These are phyloP conservation scores for Tichodroma muraria DNA, from an alignment of 2,113 vertebrate species.

Conservation along the genomic window DNA sequence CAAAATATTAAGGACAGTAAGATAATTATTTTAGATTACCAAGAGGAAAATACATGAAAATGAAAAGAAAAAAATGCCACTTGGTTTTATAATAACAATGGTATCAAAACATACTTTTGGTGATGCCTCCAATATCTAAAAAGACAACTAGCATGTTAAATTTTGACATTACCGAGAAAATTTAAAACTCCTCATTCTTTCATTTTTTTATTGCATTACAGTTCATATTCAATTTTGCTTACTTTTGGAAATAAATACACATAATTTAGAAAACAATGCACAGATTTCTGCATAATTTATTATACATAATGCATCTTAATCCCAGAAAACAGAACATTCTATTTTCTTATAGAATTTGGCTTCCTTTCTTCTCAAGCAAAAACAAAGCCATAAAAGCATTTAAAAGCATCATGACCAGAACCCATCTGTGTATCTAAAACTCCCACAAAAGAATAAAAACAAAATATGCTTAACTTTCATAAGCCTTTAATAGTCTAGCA, in stretches of 20 bases:
- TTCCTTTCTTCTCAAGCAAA: not conserved
- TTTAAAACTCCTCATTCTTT: not conserved
- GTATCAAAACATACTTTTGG: not conserved
- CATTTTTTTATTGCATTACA: not conserved
- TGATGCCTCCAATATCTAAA: not conserved
- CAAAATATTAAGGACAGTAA: not conserved
- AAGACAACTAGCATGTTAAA: not conserved
- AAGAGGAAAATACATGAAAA: not conserved
- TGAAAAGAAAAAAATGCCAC: not conserved
- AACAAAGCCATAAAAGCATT: not conserved
- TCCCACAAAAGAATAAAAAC: not conserved
- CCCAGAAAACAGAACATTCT: not conserved
- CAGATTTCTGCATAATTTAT: not conserved
- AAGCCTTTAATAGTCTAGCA: not conserved
- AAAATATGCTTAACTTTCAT: not conserved
- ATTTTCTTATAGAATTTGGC: not conserved
- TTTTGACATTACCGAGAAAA: not conserved
- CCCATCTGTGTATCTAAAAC: not conserved
- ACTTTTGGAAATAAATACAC: not conserved
- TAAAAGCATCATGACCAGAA: not conserved
- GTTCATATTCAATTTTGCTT: not conserved
- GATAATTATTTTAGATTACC: not conserved
- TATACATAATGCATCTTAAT: not conserved
- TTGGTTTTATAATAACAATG: not conserved
- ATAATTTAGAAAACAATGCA: not conserved